phyloP scores from a whole-genome alignment of 2,113 vertebrate species.

The Catharus bicknelli region DNA sequence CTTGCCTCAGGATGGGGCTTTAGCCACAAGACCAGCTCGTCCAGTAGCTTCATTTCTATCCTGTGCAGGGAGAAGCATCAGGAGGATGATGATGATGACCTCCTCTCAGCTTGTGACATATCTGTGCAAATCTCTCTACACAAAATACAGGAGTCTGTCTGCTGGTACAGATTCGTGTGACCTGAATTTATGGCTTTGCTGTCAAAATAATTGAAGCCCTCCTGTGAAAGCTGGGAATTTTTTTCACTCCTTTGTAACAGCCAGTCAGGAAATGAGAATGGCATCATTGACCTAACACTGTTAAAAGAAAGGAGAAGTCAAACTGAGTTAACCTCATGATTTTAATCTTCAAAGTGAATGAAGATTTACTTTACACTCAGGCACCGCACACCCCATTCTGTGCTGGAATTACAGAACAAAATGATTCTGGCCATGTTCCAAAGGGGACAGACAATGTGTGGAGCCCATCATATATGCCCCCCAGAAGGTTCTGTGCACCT shows the following conservation, averaged over 20 bases:
- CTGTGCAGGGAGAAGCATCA: not conserved
- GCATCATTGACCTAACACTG: not conserved
- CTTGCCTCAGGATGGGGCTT: not conserved
- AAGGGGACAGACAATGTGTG: not conserved
- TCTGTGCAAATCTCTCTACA: not conserved
- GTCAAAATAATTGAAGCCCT: not conserved
- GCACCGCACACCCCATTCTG: not conserved
- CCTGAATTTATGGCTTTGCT: not conserved
- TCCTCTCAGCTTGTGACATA: not conserved
- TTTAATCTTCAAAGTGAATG: not conserved
- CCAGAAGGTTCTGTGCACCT: not conserved
- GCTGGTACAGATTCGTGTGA: not conserved
- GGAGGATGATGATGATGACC: not conserved
- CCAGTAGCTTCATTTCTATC: not conserved
- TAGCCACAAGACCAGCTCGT: not conserved
- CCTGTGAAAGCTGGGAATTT: not conserved
- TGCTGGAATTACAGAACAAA: not conserved
- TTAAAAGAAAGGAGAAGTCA: not conserved
- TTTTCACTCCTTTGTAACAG: not conserved
- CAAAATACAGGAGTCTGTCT: not conserved
- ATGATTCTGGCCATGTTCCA: not conserved
- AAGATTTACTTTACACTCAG: not conserved
- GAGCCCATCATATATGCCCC: accelerated
- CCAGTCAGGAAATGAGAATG: not conserved
- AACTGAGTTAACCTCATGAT: not conserved